These are phyloP conservation scores for Halichoerus grypus DNA, from an alignment of 2,113 vertebrate species.

Conservation along the genomic window DNA sequence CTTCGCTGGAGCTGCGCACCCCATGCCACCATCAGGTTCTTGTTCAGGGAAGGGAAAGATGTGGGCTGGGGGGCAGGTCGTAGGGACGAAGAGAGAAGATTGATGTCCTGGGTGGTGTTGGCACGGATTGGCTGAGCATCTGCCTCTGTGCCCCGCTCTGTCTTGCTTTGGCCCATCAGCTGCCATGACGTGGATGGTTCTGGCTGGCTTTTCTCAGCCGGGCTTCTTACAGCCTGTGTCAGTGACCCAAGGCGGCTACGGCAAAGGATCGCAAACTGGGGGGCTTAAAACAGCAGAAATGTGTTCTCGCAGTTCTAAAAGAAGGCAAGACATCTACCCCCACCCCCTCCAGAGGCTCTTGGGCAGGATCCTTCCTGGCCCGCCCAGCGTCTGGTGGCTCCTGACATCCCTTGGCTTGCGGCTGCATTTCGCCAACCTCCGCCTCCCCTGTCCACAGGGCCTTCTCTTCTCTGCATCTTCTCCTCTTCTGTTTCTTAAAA, in stretches of 20 bases:
- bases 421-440: accelerated
- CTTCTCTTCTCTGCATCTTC: background rate
- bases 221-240: accelerated
- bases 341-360: accelerated
- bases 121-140: accelerated
- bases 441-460: accelerated
- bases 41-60: background rate
- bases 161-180: background rate
- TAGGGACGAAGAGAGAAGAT: too few species aligned
- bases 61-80: accelerated
- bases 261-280: accelerated
- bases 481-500: background rate
- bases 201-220: background rate
- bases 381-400: accelerated
- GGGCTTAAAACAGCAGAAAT: accelerated
- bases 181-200: accelerated
- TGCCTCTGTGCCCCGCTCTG: too few species aligned
- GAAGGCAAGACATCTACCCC: background rate
- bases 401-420: accelerated
- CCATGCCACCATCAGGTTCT: background rate
- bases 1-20: background rate
- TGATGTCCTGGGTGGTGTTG: background rate
- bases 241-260: too few species aligned
- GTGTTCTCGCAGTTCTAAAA: accelerated
- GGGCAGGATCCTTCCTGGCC: too few species aligned